Evolutionary conservation across 2,888 invertebrate species (phyloP).

Genomic region (Aphrophora alni): DNA sequence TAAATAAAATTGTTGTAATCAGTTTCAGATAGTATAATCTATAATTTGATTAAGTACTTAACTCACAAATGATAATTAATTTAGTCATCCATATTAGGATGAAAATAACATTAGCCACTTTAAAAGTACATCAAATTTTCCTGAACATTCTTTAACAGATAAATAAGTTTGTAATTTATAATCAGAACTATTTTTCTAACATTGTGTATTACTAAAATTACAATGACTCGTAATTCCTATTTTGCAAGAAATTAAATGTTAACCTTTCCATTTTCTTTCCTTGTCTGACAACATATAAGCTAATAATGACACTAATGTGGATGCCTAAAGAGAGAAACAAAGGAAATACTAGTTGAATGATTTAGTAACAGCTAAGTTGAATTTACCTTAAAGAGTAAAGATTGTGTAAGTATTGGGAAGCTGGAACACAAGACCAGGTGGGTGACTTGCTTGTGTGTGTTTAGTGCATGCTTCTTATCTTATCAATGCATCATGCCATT

Average conservation of each 20-base stretch:
- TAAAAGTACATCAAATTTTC: no score
- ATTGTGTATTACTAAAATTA: no score
- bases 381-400: neutral
- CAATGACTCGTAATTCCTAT: neutral
- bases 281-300: neutral
- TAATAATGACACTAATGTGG: neutral
- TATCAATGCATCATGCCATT: slow-evolving; percentile 5
- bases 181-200: no score
- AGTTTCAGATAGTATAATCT: no score
- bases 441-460: neutral
- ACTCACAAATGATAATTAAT: no score
- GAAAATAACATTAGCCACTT: no score
- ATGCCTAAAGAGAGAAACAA: neutral
- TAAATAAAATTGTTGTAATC: no score
- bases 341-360: neutral
- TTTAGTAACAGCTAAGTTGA: neutral
- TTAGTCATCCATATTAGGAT: no score
- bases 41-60: no score
- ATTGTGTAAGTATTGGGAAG: neutral
- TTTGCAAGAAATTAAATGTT: neutral
- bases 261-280: neutral
- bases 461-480: neutral
- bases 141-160: no score
- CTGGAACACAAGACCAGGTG: neutral
- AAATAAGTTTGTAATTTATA: no score